Evolutionary conservation across 2,888 invertebrate species (phyloP), one percentile per base, ranked within the genome.

Genomic region (Sycophila texana): DNA sequence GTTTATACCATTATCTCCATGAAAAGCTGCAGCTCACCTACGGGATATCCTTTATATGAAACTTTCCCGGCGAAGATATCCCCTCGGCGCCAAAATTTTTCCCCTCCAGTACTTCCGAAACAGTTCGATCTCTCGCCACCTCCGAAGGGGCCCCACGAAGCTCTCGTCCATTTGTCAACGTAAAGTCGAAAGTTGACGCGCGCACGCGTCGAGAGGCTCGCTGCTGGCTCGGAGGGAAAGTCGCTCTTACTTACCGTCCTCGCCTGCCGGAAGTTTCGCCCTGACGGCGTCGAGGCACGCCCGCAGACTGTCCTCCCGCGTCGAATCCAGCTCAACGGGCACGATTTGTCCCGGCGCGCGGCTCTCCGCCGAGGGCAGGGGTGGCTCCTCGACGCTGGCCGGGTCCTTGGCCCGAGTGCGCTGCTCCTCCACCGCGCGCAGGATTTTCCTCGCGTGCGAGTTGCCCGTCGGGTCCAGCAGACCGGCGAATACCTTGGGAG

Each of bases 241-340:
- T 39, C 39, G 60, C 60, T 60, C n/a, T 16, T 16, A 18, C 91
- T 91, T 88, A 94, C 96, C 96, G 88, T 96, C 95, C 91, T 96
- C 95, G 58, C 96, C 95, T 70, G 95, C 95, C 80, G 96, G 96
- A 86, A 96, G 91, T 91, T 96, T 95, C 72, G 95, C 94, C 20
- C 96, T 94, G 82, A 96, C 94, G 22, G 94, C 94, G 83, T 95
- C 94, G 16, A 95, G 95, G 10, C 96, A 95, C 90, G 96, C 95
- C 82, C 95, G 95, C 65, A 96, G 90, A 83, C 95, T 91, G 89
- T 96, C 96, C 90, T 96, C 96, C 60, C 96, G 92, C 67, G 88
- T 95, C 20, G 96, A 95, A 87, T 96, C 96, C 84, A 96, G 90
- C 70, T 95, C 94, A 84, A 96, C 91, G 5, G 95, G 94, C 77